A percentile compares a stretch with the other conserved stretches of the same genome.
Evolutionary conservation across 1,140 invertebrate species (phyloP).

Genomic region (Drosophila truncata): DNA sequence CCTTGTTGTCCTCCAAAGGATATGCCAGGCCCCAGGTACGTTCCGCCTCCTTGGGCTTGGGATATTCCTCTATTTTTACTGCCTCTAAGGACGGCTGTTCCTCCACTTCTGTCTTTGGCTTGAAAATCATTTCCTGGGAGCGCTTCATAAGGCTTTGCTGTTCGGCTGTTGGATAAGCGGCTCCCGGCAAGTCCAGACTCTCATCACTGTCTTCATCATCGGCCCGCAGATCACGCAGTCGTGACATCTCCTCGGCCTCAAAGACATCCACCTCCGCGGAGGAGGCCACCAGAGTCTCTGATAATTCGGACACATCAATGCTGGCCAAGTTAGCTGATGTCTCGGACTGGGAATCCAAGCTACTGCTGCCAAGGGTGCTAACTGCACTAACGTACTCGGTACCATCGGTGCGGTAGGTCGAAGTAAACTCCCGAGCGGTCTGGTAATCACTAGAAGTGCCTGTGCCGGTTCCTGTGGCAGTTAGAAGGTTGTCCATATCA

Average conservation of each 20-base stretch:
- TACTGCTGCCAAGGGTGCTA: constrained; percentile 86
- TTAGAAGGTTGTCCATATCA: constrained; percentile 91
- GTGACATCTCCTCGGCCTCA: constrained; percentile 73
- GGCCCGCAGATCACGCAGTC: constrained; percentile 61
- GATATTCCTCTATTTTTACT: constrained; percentile 73
- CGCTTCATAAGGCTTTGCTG: constrained; percentile 92
- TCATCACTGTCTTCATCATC: constrained; percentile 82
- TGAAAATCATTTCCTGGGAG: constrained; percentile 95
- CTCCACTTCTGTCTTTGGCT: constrained; percentile 86
- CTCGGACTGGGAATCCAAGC: constrained; percentile 94
- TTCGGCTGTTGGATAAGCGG: constrained; percentile 76
- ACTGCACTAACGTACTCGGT: constrained; percentile 94
- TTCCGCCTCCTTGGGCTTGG: constrained; percentile 75
- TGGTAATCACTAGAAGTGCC: constrained; percentile 93
- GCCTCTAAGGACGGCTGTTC: constrained; percentile 28
- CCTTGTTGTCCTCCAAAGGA: constrained; percentile 65
- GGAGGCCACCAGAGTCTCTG: constrained; percentile 95
- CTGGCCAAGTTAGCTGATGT: constrained; percentile 95
- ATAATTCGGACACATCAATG: constrained; percentile 94
- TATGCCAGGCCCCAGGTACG: constrained; percentile 77
- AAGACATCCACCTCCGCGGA: constrained; percentile 86
- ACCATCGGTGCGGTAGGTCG: constrained; percentile 87
- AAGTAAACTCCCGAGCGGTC: constrained; percentile 92
- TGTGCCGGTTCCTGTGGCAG: constrained; percentile 70
- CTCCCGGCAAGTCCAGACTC: constrained; percentile 61